Percentiles rank a stretch among this genome's conserved stretches.
Evolutionary conservation across 1,140 invertebrate species (phyloP).

Genomic region (Sweltsa coloradensis): DNA sequence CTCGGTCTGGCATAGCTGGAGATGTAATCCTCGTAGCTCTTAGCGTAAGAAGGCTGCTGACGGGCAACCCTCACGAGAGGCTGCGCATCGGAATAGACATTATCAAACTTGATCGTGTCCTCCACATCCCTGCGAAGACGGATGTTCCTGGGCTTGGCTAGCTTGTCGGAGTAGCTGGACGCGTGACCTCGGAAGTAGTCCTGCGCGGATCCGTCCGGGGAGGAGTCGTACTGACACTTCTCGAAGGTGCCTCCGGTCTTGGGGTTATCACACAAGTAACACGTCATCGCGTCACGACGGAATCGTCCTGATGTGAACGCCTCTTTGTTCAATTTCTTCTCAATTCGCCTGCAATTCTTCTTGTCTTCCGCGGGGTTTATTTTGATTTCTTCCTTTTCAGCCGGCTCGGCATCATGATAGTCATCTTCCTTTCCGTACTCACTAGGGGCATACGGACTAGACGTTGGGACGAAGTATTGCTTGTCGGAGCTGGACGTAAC

Average conservation of each 20-base stretch:
- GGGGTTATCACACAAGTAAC: constrained; percentile 49
- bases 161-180: background rate
- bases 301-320: constrained; percentile 8
- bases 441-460: too few species aligned
- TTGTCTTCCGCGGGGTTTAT: background rate
- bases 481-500: too few species aligned
- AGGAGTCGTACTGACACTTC: constrained; percentile 51
- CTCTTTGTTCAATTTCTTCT: constrained; percentile 5
- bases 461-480: too few species aligned
- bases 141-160: background rate
- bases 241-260: constrained; percentile 56
- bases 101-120: background rate
- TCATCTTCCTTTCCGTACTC: background rate
- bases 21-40: background rate
- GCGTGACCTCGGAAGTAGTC: constrained; percentile 9
- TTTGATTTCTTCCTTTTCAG: background rate
- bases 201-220: constrained; percentile 35
- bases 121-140: background rate
- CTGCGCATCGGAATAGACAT: background rate
- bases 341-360: constrained; percentile 9
- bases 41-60: background rate
- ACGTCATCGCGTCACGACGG: constrained; percentile 40
- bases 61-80: background rate
- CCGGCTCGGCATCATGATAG: background rate
- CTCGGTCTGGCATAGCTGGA: too few species aligned